Evolutionary conservation across 2,888 invertebrate species (phyloP).

Genomic region (Globia sparganii): DNA sequence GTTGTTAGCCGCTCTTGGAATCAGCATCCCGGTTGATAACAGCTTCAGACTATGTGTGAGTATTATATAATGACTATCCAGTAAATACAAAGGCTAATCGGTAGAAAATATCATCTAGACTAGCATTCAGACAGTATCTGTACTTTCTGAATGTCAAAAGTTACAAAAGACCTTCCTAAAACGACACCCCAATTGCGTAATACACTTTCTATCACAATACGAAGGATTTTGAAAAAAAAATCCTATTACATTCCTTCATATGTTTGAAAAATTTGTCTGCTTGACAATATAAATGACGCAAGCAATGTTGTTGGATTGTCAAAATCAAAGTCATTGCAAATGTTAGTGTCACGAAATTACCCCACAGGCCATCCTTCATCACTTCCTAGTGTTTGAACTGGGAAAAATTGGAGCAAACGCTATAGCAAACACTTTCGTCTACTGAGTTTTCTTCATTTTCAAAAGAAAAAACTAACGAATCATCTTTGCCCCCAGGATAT

Average conservation of each 20-base stretch:
- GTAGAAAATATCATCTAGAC: neutral
- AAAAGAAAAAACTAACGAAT: neutral
- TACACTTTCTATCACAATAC: neutral
- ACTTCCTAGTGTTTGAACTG: neutral
- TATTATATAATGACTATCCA: conserved; percentile 33
- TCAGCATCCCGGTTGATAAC: conserved; percentile 64
- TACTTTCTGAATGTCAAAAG: neutral
- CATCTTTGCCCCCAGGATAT: conserved; percentile 79
- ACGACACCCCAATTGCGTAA: neutral
- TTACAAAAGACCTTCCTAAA: neutral
- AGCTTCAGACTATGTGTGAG: conserved; percentile 80
- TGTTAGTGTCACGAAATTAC: neutral
- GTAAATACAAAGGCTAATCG: neutral
- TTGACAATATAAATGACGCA: neutral
- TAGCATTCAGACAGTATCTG: neutral
- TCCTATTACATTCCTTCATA: neutral
- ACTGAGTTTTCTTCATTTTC: neutral
- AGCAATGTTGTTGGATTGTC: neutral
- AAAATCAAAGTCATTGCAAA: neutral
- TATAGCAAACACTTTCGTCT: neutral
- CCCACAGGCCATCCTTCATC: neutral
- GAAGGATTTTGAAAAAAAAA: neutral
- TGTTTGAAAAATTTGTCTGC: neutral
- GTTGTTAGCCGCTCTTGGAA: conserved; percentile 88
- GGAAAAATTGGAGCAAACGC: neutral